Conservation (phyloP, 2,113 vertebrate species). For the Tamias sibiricus region DNA sequence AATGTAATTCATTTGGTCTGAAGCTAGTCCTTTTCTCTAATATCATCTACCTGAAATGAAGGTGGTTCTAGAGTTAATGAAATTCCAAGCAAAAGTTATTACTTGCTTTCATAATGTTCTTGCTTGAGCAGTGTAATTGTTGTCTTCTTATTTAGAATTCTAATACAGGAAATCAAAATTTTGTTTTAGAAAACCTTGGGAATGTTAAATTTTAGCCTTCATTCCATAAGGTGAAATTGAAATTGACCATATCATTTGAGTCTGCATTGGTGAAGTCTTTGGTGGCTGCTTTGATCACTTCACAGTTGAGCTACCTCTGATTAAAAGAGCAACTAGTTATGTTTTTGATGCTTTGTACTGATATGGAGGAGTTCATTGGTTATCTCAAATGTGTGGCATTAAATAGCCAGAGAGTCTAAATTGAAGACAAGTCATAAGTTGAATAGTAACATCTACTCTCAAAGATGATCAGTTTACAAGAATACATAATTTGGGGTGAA, state of each 20-base stretch:
- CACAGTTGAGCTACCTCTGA: not conserved
- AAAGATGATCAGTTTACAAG: not conserved
- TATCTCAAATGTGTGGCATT: not conserved
- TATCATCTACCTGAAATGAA: not conserved
- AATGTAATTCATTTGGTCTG: slow-evolving; percentile 73
- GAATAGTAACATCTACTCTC: not conserved
- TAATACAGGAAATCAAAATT: not conserved
- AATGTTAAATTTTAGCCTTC: slow-evolving; percentile 29
- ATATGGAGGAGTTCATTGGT: not conserved
- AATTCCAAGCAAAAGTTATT: not conserved
- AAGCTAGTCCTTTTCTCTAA: not conserved
- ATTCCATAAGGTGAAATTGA: not conserved
- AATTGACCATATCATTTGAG: not conserved
- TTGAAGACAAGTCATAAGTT: not conserved
- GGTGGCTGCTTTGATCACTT: not conserved
- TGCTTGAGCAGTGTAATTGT: not conserved
- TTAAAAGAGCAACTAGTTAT: not conserved
- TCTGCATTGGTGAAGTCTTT: not conserved
- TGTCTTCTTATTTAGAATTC: slow-evolving; percentile 18
- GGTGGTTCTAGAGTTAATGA: not conserved
- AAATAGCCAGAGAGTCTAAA: not conserved
- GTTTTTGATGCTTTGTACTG: not conserved
- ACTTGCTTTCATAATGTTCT: not conserved
- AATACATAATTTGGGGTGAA: not conserved
- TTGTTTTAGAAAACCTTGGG: not conserved